Percentiles rank a stretch among this genome's conserved stretches.
phyloP scores from a whole-genome alignment of 2,888 invertebrate genomes.

The Serripes groenlandicus region DNA sequence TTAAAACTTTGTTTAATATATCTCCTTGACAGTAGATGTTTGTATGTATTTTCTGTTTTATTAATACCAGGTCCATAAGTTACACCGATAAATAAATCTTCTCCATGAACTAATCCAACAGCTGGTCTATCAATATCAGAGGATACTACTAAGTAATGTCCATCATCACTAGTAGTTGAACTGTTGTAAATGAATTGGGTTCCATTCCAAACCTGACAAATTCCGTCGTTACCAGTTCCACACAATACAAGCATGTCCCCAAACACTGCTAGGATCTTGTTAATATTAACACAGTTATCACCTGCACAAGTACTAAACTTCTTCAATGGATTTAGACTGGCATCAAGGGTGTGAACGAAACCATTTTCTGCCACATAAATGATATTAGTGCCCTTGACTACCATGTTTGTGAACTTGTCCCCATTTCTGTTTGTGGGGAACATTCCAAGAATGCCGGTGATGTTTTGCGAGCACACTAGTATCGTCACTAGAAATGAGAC shows the following conservation, averaged over 20 bases:
- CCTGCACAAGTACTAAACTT: constrained; percentile 9
- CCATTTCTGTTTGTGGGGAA: constrained; percentile 17
- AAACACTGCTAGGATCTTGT: constrained; percentile 20
- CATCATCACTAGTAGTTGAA: background rate
- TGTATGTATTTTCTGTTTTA: background rate
- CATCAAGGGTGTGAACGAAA: background rate
- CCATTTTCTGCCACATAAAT: constrained; percentile 16
- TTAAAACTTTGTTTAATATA: background rate
- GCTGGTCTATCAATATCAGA: constrained; percentile 15
- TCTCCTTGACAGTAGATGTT: background rate
- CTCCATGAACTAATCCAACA: background rate
- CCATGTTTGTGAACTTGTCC: constrained; percentile 1
- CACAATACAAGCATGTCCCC: constrained; percentile 10
- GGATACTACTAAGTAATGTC: constrained; percentile 3
- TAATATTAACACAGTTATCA: constrained; percentile 27
- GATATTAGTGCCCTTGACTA: background rate
- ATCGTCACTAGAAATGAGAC: no score
- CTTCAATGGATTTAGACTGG: background rate
- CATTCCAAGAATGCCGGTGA: no score
- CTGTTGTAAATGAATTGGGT: background rate
- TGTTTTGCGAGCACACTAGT: no score
- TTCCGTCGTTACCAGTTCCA: constrained; percentile 30
- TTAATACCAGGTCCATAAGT: constrained; percentile 12
- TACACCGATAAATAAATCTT: constrained; percentile 17
- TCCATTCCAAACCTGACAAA: constrained; percentile 21